Base-by-base conservation (phyloP, 2,888 invertebrate genomes). In the Pinctada fucata region DNA sequence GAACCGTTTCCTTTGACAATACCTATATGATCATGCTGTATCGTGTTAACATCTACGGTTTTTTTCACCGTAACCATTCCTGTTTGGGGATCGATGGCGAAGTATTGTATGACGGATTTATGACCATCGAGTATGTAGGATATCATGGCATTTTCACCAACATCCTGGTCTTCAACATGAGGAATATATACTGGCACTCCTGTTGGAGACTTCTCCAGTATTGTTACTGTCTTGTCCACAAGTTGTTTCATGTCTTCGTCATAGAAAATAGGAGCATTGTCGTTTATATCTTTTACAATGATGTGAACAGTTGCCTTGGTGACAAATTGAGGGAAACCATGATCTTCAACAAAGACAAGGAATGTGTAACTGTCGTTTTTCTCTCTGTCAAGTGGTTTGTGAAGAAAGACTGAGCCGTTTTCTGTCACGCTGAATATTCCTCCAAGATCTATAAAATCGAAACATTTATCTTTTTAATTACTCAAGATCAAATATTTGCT, bases 181-280 rank as follows among this genome's bases (percentile, higher is more conserved):
- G 84, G 79, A 13, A 83, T 72, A 4, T 80, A 75, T 2, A 86
- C 77, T 13, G 82, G 80, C 6, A 81, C 79, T 8, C 79, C 79
- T 1, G 80, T 63, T 8, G 84, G 86, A 2, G 84, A 83, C 70
- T 80, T 80, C 63, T 85, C 84, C 16, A 85, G 51, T 66, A 86
- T 78, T 66, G 65, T 81, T 1, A 75, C 80, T 8, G 47, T 80
- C 69, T 68, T 68, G 5, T 64, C 66, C 50, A 72, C 72, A 16
- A 72, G 79, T 1, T 45, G 16, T 8, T 64, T 68, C 49, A 67
- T 75, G 6, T 80, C 69, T 6, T 80, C 79, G 72, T 72, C 64
- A 64, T 79, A 82, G 72, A 86, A 86, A 48, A 75, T 66, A 2
- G 84, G 84, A 2, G 4, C 48, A 68, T 80, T 77, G 65, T 82